Base-by-base conservation (phyloP, 1,140 invertebrate species). In the Kradibia gibbosae region DNA sequence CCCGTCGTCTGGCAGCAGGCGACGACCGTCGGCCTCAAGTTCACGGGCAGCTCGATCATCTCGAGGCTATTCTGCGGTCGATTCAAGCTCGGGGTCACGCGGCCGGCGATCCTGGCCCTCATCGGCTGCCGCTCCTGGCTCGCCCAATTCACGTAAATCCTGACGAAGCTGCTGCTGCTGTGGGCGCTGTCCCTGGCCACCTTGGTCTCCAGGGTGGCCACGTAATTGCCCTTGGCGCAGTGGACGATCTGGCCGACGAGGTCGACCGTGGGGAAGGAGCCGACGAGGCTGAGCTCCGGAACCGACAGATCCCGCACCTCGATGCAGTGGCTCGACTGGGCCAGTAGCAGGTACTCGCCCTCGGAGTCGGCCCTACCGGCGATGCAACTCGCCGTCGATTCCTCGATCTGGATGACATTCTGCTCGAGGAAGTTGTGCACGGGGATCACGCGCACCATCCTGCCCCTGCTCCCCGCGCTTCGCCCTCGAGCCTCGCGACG, bases 361-460 rank as follows among this genome's bases (percentile, higher is more conserved):
- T 92, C 90, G 57, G 82, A 39, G 10, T 65, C 48, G 5, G n/a
- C 7, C 15, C 28, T 67, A 60, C 76, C 83, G 31, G 55, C 84
- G 7, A 84, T 81, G 1, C 85, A 85, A 72, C 92, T 92, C 17
- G 94, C 93, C 0, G 93, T 93, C 0, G 94, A 93, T 82, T 94
- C 94, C 50, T 95, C 94, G 67, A 94, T 93, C 31, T 93, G 92
- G 77, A 93, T 92, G 15, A 95, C 93, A 85, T 93, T 92, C 87
- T 95, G 94, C 25, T 92, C 92, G 20, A 91, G 86, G 87, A 95
- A 95, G 88, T 95, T 94, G 85, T 95, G 94, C 74, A 94, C 94
- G 31, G 94, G 93, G 73, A 95, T 93, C 1, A 95, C 94, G 13
- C 94, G 92, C 28, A 95, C 94, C 94, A 95, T 95, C 77, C 86